phyloP scores from a whole-genome alignment of 53 echinoderm and acorn worm species.

The Echinarachnius parma region DNA sequence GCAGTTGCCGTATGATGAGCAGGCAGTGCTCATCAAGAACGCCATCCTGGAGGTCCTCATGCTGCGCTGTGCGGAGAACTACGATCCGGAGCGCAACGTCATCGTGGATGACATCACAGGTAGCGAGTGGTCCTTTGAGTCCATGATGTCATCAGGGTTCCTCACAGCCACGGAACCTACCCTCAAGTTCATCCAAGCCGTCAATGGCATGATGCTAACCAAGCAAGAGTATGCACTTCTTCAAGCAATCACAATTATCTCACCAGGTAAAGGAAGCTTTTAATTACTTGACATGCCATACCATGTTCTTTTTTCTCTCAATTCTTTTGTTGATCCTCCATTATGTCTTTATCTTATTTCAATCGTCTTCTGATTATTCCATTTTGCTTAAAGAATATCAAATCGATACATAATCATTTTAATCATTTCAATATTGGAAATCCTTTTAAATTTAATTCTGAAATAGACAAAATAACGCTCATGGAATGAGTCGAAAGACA shows the following conservation, averaged over 20 bases:
- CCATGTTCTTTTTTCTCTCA: no score
- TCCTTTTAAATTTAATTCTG: no score
- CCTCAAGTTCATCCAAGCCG: constrained; percentile 89
- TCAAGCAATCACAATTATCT: constrained; percentile 93
- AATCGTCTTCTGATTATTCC: no score
- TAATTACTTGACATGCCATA: no score
- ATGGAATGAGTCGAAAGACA: no score
- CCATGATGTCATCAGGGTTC: constrained; percentile 92
- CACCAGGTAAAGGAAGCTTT: constrained; percentile 98
- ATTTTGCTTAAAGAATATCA: no score
- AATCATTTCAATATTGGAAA: no score
- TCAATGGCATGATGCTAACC: constrained; percentile 80
- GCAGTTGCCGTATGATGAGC: constrained; percentile 93
- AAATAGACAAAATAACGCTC: no score
- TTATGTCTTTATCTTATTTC: no score
- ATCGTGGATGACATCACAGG: constrained; percentile 97
- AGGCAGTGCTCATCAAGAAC: constrained; percentile 93
- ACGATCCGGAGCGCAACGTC: constrained; percentile 84
- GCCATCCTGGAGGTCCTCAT: constrained; percentile 96
- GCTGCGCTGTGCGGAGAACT: constrained; percentile 96
- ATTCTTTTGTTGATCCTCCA: no score
- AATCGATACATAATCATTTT: no score
- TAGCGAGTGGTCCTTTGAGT: constrained; percentile 91
- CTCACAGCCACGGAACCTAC: constrained; percentile 88
- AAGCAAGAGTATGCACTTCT: constrained; percentile 84